These are phyloP conservation scores for Hoplias malabaricus DNA, from an alignment of 2,113 vertebrate species.

Conservation along the genomic window DNA sequence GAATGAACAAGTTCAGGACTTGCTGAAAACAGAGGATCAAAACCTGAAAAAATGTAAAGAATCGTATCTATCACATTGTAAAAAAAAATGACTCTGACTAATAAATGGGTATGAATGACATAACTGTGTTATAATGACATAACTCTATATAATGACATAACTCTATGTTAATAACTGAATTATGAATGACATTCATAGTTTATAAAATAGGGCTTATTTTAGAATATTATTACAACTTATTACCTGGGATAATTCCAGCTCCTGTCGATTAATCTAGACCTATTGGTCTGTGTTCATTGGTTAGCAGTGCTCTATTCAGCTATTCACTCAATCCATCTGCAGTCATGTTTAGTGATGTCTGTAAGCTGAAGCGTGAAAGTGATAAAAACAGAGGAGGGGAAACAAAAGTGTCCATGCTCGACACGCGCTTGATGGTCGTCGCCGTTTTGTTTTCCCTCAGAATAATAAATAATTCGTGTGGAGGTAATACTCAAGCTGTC, in stretches of 20 bases:
- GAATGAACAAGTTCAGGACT: too few relatives aligned
- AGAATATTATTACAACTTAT: too few relatives aligned
- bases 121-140: too few relatives aligned
- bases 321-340: background rate
- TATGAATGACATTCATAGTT: too few relatives aligned
- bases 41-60: too few relatives aligned
- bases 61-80: too few relatives aligned
- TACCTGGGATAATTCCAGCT: background rate
- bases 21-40: too few relatives aligned
- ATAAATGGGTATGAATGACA: too few relatives aligned
- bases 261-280: background rate
- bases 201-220: too few relatives aligned
- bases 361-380: background rate
- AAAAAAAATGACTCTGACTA: too few relatives aligned
- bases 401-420: slow-evolving; percentile 72
- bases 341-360: background rate
- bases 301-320: background rate
- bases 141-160: too few relatives aligned
- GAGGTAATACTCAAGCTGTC: slow-evolving; percentile 84
- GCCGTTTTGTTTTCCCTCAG: slow-evolving; percentile 64
- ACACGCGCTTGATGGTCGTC: slow-evolving; percentile 68
- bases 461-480: slow-evolving; percentile 81
- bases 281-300: background rate
- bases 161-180: too few relatives aligned
- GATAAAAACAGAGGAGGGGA: slow-evolving; percentile 57